A percentile compares a stretch with the other conserved stretches of the same genome.
These are phyloP conservation scores for Atractosteus spatula DNA, from an alignment of 2,113 vertebrate species.

Conservation along the genomic window DNA sequence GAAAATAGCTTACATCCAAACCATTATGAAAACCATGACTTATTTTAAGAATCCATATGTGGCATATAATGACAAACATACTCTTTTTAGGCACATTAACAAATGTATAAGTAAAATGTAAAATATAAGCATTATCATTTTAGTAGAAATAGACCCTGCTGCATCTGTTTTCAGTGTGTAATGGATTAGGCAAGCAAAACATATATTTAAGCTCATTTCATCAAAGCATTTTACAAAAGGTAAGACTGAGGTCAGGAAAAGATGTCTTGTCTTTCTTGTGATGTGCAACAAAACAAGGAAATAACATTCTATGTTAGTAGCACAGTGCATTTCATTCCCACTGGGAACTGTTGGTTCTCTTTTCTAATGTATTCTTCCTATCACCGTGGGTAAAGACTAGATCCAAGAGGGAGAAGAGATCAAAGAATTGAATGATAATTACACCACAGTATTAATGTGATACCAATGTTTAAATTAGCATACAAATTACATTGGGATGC, in stretches of 20 bases:
- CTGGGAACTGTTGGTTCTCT: not conserved
- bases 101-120: too few species aligned
- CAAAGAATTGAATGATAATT: constrained; percentile 3
- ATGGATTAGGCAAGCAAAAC: not conserved
- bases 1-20: too few species aligned
- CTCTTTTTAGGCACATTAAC: too few species aligned
- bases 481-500: constrained; percentile 10
- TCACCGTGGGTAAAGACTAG: not conserved
- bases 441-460: constrained; percentile 5
- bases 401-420: not conserved
- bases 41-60: too few species aligned
- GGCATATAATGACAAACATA: too few species aligned
- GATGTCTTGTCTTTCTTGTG: not conserved
- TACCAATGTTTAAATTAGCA: constrained; percentile 10
- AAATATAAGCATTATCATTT: too few species aligned
- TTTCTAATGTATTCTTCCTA: constrained; percentile 1
- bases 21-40: too few species aligned
- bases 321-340: constrained; percentile 6
- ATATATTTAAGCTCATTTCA: not conserved
- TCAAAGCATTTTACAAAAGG: not conserved
- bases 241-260: not conserved
- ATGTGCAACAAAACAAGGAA: not conserved
- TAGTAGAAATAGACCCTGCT: too few species aligned
- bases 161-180: not conserved
- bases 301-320: not conserved